Percentiles rank a stretch among this genome's conserved stretches.
phyloP scores from a whole-genome alignment of 2,888 invertebrate genomes.

The Lasioglossum figueresi region DNA sequence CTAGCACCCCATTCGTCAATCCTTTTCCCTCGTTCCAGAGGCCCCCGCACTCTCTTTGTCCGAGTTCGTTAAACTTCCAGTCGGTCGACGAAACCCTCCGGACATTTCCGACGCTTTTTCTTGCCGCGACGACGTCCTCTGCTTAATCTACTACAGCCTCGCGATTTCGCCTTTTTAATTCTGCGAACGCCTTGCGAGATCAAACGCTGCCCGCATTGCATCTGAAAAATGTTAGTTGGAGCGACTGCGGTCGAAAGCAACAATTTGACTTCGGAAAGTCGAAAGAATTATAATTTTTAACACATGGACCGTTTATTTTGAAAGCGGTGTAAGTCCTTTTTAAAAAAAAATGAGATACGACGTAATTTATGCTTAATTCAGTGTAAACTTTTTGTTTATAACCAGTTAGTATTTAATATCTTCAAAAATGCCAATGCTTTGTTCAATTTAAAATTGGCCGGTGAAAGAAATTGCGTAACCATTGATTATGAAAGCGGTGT shows the following conservation, averaged over 20 bases:
- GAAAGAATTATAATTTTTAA: not conserved
- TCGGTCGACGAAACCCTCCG: conserved; percentile 57
- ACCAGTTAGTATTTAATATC: no score
- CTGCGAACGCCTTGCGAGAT: not conserved
- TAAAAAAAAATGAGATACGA: no score
- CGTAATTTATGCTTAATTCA: no score
- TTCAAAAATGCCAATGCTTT: no score
- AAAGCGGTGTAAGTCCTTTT: no score
- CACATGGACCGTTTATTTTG: no score
- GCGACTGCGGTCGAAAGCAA: not conserved
- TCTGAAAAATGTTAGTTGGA: not conserved
- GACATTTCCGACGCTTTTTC: conserved; percentile 47
- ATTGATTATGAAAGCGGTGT: no score
- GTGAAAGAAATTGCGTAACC: no score
- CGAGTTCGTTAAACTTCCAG: conserved; percentile 77
- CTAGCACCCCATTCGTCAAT: conserved; percentile 74
- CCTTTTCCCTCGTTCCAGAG: conserved; percentile 66
- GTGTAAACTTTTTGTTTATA: no score
- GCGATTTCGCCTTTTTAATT: not conserved
- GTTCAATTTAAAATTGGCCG: no score
- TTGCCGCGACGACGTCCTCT: conserved; percentile 31
- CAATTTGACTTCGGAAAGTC: not conserved
- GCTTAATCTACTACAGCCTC: not conserved
- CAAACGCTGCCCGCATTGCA: not conserved
- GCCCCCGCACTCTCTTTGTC: conserved; percentile 70